Evolutionary conservation across 2,113 vertebrate species (phyloP), one percentile per base, ranked within the genome.

Genomic region (Echinops telfairi): DNA sequence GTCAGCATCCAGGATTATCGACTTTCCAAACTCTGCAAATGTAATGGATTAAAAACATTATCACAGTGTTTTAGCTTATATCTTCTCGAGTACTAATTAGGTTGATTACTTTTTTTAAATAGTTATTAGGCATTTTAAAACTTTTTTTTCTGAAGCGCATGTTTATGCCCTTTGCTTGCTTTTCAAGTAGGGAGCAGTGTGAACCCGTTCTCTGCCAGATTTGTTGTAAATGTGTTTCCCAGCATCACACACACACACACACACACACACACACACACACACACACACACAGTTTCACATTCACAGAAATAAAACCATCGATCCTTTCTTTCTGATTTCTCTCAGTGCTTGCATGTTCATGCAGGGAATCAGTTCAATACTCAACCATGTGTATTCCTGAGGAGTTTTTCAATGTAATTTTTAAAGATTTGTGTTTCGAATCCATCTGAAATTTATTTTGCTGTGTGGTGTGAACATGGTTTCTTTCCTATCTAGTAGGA

Each of bases 281-380:
- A n/a, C 43, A 47, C 5, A 47, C 10, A 47, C 10, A 47, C 78
- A 70, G 27, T 88, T 92, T 91, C 70, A 89, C 31, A 20, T 94
- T 80, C 85, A 79, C 2, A 22, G 77, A 36, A n/a, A 92, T 19
- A 88, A 91, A 84, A 12, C 33, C 20, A 29, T 82, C 25, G 64
- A n/a, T 92, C 68, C 75, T 92, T 82, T 10, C 31, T 86, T 94
- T 88, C 58, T 84, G 47, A 85, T 84, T 92, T 88, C 81, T 92
- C 93, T 62, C 57, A 88, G 1, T 47, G 68, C 40, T 78, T 88
- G 81, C 77, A 3, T 89, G 90, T 36, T 94, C 22, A 91, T 79
- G 79, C 40, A 68, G 64, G 6, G 3, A 85, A 14, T 83, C 68
- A 82, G n/a, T 36, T 85, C 87, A 92, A 81, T 66, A 57, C 14